These are phyloP conservation scores for Procavia capensis DNA, from an alignment of 2,113 vertebrate genomes.

Conservation along the genomic window DNA sequence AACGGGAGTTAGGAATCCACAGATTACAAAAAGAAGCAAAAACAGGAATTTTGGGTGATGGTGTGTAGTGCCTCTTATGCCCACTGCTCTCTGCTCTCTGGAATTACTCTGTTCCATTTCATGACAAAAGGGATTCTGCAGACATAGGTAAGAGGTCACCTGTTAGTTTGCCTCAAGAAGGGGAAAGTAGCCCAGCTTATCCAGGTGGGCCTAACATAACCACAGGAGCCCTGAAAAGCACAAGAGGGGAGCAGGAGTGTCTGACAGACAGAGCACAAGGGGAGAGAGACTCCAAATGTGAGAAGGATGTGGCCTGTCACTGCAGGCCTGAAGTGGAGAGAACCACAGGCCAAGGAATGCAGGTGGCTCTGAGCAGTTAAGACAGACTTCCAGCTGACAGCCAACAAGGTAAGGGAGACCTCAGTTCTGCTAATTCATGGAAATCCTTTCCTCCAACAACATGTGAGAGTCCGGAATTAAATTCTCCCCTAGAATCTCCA, in stretches of 20 bases:
- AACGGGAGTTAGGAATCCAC: not conserved
- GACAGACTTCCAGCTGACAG: not conserved
- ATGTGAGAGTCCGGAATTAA: not conserved
- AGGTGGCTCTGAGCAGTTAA: not conserved
- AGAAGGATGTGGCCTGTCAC: not conserved
- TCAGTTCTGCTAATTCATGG: not conserved
- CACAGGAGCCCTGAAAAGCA: not conserved
- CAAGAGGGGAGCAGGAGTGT: not conserved
- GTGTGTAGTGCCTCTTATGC: not conserved
- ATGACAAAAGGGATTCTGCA: not conserved
- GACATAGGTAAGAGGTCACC: not conserved
- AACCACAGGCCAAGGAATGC: not conserved
- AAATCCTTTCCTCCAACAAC: not conserved
- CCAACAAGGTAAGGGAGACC: not conserved
- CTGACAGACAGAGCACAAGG: not conserved
- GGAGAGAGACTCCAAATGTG: not conserved
- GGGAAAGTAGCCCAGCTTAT: not conserved
- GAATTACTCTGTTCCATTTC: not conserved
- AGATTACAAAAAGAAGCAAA: slow-evolving; percentile 3
- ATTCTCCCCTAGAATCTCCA: not conserved
- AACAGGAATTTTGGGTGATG: not conserved
- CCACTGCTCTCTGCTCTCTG: not conserved
- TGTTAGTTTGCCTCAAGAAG: not conserved
- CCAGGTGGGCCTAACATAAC: not conserved
- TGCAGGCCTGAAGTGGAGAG: not conserved